Evolutionary conservation across 2,113 vertebrate genomes (phyloP), one percentile per base, ranked within the genome.

Genomic region (Catagonus wagneri): DNA sequence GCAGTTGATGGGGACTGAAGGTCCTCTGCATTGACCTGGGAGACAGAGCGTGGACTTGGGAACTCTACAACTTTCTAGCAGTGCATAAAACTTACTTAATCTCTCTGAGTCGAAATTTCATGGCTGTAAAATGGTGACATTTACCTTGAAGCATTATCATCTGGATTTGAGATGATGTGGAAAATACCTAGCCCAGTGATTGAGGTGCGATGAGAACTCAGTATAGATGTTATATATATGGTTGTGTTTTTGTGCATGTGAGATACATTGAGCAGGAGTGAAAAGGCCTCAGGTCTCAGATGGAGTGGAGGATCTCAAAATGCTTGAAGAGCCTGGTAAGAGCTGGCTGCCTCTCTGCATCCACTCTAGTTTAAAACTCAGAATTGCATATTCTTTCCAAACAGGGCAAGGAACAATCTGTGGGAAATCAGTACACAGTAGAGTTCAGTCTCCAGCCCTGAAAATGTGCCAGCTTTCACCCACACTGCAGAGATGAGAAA

Each of bases 381-480:
- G 12, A 91, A 72, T 44, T 71, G 23, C 72, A 66, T 71, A 86
- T 88, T 87, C 60, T 89, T 75, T 34, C 84, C 60, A 96, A 68
- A 34, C 44, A 50, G 69, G 74, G 50, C 39, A 61, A 92, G 80
- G 71, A 65, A 54, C 44, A 34, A 50, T 50, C 85, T 93, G 81
- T 65, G 71, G 83, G 84, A 89, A 95, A 88, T 71, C 65, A 66
- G 76, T 56, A 13, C 66, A 83, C 66, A 88, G 69, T 56, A 36
- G 78, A 89, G 79, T 95, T 96, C 93, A 93, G 75, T 85, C 34
- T 96, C 36, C 4, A n/a, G 34, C 56, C 22, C 29, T 54, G 83
- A 96, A 60, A 83, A 81, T 3, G 8, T 94, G 95, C 93, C 95
- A 96, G 6, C 68, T 69, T 63, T 94, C 85, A 50, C 93, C 89